A percentile compares a stretch with the other conserved stretches of the same genome.
These are phyloP conservation scores for Diachrysia chrysitis DNA, from an alignment of 2,888 invertebrate genomes.

Conservation along the genomic window DNA sequence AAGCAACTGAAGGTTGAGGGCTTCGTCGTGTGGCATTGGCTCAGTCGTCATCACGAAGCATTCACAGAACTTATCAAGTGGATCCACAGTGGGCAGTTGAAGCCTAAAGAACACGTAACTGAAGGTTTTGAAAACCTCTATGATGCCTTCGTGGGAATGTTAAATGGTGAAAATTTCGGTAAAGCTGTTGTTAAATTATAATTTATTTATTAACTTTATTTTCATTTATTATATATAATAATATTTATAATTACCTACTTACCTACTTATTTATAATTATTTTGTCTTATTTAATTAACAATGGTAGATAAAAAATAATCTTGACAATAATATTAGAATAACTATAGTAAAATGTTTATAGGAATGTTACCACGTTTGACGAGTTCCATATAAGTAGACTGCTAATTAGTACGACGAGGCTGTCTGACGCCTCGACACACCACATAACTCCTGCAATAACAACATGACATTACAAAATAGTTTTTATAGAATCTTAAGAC, in stretches of 20 bases:
- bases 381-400: constrained; percentile 79
- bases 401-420: constrained; percentile 75
- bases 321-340: too few relatives aligned
- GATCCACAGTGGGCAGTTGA: constrained; percentile 91
- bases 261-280: too few relatives aligned
- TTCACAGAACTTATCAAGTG: constrained; percentile 88
- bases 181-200: constrained; percentile 91
- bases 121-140: constrained; percentile 92
- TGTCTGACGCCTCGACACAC: constrained; percentile 82
- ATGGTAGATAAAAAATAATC: too few relatives aligned
- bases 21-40: constrained; percentile 87
- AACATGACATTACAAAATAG: constrained; percentile 8
- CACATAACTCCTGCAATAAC: constrained; percentile 76
- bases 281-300: too few relatives aligned
- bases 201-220: too few relatives aligned
- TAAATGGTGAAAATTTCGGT: constrained; percentile 90
- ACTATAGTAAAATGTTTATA: constrained; percentile 6
- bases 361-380: constrained; percentile 71
- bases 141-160: constrained; percentile 91
- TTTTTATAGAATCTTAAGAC: too few relatives aligned
- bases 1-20: constrained; percentile 91
- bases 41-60: constrained; percentile 88
- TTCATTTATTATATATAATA: too few relatives aligned
- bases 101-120: constrained; percentile 90
- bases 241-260: too few relatives aligned